Conservation (phyloP, 2,888 invertebrate genomes). For the Caenorhabditis sp. region DNA sequence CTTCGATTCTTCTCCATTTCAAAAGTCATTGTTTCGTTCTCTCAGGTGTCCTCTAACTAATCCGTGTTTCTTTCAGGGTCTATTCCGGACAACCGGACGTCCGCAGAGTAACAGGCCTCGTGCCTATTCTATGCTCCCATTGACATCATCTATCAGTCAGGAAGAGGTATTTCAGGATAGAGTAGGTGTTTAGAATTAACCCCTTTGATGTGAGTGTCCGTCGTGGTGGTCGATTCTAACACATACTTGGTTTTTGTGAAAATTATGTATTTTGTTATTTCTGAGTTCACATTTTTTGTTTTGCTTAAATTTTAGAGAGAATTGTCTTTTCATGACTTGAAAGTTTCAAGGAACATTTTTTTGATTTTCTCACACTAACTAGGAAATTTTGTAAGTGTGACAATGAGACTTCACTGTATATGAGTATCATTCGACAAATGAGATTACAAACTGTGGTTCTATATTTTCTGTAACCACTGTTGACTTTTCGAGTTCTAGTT, state of each 20-base stretch:
- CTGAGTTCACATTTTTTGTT: not conserved
- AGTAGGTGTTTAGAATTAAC: conserved; percentile 55
- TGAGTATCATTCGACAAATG: too few species aligned
- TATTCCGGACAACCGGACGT: conserved; percentile 69
- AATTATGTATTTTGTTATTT: not conserved
- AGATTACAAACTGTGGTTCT: too few species aligned
- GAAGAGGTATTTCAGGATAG: conserved; percentile 70
- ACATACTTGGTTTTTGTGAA: conserved; percentile 20
- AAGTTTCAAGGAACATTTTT: too few species aligned
- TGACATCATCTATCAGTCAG: conserved; percentile 68
- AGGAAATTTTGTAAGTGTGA: too few species aligned
- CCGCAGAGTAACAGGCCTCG: conserved; percentile 69
- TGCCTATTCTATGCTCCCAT: conserved; percentile 76
- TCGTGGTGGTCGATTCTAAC: conserved; percentile 53
- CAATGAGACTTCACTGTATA: too few species aligned
- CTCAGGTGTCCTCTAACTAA: not conserved
- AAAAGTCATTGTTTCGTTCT: not conserved
- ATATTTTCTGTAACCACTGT: too few species aligned
- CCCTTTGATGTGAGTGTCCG: conserved; percentile 41
- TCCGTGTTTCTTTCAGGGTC: conserved; percentile 66
- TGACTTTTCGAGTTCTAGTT: too few species aligned
- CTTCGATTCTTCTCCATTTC: not conserved
- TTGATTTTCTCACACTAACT: too few species aligned
- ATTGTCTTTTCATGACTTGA: too few species aligned
- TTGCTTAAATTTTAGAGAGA: conserved; percentile 3